These are phyloP conservation scores for Dasyurus viverrinus DNA, from an alignment of 2,113 vertebrate genomes.

Conservation along the genomic window DNA sequence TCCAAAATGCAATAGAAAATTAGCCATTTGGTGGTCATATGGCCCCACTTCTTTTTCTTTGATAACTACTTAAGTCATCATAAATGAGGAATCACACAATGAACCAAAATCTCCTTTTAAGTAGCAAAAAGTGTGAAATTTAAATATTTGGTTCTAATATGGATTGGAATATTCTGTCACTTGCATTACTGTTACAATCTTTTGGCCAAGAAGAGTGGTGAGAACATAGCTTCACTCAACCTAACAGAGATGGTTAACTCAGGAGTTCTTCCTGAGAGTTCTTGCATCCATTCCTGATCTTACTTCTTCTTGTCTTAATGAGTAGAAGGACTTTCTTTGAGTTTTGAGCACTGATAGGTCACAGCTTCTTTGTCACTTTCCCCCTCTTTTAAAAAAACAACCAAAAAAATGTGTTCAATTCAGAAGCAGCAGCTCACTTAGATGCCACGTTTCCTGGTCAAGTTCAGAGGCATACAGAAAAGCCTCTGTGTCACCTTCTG, in stretches of 20 bases:
- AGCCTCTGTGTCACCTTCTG: neutral
- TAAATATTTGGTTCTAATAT: constrained; percentile 8
- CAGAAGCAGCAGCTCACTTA: constrained; percentile 26
- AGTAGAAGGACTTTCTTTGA: neutral
- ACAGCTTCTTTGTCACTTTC: neutral
- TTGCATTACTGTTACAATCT: constrained; percentile 32
- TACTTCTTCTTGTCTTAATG: constrained; percentile 30
- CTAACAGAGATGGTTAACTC: neutral
- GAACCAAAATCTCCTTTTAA: constrained; percentile 5
- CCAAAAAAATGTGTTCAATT: constrained; percentile 25
- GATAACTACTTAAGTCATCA: constrained; percentile 10
- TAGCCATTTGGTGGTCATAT: neutral
- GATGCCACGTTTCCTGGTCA: constrained; percentile 63
- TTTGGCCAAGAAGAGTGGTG: constrained; percentile 26
- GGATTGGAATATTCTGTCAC: constrained; percentile 22
- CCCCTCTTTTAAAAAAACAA: constrained; percentile 15
- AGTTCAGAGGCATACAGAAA: constrained; percentile 5
- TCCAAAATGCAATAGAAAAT: neutral
- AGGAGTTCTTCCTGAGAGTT: neutral
- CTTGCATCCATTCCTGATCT: neutral
- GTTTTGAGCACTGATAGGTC: constrained; percentile 5
- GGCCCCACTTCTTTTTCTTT: neutral
- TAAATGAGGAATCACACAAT: neutral
- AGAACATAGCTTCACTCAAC: neutral
- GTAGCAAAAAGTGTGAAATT: neutral